phyloP scores from a whole-genome alignment of 1,140 invertebrate species.

The Caenorhabditis elegans region WBcel235 BX284604.4:12848001-12848500 shows the following conservation, averaged over 20 bases:
- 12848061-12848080: neutral
- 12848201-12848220: neutral
- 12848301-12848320: neutral
- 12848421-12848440: too few species aligned
- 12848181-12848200: constrained; percentile 1
- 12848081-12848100: neutral
- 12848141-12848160: neutral
- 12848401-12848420: too few species aligned
- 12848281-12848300: neutral
- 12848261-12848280: neutral
- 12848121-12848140: neutral
- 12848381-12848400: too few species aligned
- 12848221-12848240: too few species aligned
- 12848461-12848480: too few species aligned
- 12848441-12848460: too few species aligned
- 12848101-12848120: constrained; percentile 20
- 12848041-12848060: too few species aligned
- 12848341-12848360: too few species aligned
- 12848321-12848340: too few species aligned
- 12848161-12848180: neutral
- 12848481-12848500: too few species aligned
- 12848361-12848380: too few species aligned
- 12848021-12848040: neutral
- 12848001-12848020: neutral
- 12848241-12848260: neutral